Evolutionary conservation across 2,888 invertebrate species (phyloP).

Genomic region (Drosophila atroscutellata): DNA sequence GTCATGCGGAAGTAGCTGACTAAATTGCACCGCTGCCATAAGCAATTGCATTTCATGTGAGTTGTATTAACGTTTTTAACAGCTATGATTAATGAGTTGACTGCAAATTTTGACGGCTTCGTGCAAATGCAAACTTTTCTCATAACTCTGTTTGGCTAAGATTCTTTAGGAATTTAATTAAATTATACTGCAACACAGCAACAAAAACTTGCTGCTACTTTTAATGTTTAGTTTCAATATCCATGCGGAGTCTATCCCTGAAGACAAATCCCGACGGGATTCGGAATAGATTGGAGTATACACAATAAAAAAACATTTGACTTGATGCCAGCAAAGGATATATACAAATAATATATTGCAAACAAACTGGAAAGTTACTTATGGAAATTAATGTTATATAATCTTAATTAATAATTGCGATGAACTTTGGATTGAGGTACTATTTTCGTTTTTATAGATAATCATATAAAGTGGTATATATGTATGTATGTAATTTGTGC

Average conservation of each 20-base stretch:
- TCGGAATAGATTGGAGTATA: neutral
- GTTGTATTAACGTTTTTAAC: constrained; percentile 56
- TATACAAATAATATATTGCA: neutral
- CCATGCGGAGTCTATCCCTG: neutral
- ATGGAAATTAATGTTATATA: neutral
- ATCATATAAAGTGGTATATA: neutral
- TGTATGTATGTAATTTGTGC: constrained; percentile 43
- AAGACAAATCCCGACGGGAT: neutral
- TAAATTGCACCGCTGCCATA: constrained; percentile 58
- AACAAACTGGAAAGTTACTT: neutral
- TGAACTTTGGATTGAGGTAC: no score
- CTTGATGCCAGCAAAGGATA: neutral
- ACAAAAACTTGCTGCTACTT: neutral
- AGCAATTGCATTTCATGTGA: constrained; percentile 64
- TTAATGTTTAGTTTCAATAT: neutral
- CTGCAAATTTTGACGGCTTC: constrained; percentile 37
- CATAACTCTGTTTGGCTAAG: neutral
- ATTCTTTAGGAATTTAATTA: constrained; percentile 12
- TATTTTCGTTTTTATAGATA: neutral
- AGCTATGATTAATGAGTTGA: constrained; percentile 56
- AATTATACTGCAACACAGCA: neutral
- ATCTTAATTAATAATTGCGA: neutral
- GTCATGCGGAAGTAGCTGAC: constrained; percentile 57
- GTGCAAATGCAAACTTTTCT: constrained; percentile 17
- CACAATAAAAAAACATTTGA: neutral